Evolutionary conservation across 2,797 vertebrate species (phyloP).

Genomic region (Fistularia tabacaria): DNA sequence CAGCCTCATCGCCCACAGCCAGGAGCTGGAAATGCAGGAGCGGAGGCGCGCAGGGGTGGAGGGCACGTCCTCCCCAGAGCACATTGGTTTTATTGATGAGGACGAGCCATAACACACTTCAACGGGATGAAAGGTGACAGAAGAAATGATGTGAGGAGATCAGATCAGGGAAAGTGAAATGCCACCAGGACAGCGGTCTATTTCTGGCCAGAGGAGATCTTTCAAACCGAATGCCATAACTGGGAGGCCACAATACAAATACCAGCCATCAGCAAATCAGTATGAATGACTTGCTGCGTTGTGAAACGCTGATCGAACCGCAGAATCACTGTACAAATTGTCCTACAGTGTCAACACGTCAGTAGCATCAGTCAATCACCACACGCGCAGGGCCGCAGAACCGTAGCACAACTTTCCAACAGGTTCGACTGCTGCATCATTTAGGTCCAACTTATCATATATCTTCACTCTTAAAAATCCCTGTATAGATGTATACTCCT

Average conservation of each 20-base stretch:
- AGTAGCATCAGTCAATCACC: slow-evolving; percentile 26
- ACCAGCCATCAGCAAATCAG: slow-evolving; percentile 15
- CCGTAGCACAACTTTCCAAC: slow-evolving; percentile 11
- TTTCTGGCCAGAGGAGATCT: slow-evolving; percentile 5
- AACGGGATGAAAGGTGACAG: slow-evolving; percentile 59
- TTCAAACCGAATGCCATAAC: slow-evolving; percentile 5
- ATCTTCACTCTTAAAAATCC: slow-evolving; percentile 8
- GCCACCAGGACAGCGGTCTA: slow-evolving; percentile 1
- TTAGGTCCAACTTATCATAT: too few species aligned
- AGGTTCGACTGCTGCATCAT: not conserved
- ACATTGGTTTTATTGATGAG: slow-evolving; percentile 81
- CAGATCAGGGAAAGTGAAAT: slow-evolving; percentile 12
- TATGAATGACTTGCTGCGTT: slow-evolving; percentile 4
- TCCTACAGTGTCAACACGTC: slow-evolving; percentile 26
- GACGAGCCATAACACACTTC: slow-evolving; percentile 59
- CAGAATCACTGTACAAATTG: slow-evolving; percentile 30
- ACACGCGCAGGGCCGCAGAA: slow-evolving; percentile 10
- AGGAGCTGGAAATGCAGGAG: slow-evolving; percentile 78
- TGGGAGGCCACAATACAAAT: not conserved
- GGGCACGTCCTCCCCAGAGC: slow-evolving; percentile 57
- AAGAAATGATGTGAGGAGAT: slow-evolving; percentile 3
- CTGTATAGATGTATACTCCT: slow-evolving; percentile 20
- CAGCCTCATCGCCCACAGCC: slow-evolving; percentile 12
- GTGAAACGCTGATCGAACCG: slow-evolving; percentile 10
- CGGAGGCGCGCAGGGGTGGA: slow-evolving; percentile 45